Evolutionary conservation across 2,797 vertebrate species (phyloP), one percentile per base, ranked within the genome.

Genomic region (Eupleurogrammus muticus): DNA sequence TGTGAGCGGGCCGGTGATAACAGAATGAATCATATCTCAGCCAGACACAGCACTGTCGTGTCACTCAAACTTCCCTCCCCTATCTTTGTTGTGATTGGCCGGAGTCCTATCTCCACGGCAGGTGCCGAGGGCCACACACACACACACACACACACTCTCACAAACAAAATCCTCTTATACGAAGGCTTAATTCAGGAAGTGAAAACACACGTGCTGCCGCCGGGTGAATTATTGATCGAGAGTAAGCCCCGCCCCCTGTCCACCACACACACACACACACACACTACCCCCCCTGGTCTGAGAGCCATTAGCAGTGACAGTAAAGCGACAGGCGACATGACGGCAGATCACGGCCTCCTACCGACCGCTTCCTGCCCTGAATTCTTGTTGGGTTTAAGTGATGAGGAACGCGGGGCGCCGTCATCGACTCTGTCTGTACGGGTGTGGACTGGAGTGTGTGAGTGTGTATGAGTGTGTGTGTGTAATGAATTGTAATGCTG

Each of bases 1-100:
- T 12, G 60, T 17, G 68, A 35, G 63, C n/a, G 55, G 64, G 38
- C 2, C 19, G 66, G 71, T 0, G 84, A 91, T 86, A 93, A 89
- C 82, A 79, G 66, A 87, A 81, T 90, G 83, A 93, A 92, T 92
- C 86, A 69, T 92, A 93, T 93, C 92, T 94, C 79, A 49, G 66
- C 80, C 82, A 92, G 88, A 87, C 89, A 82, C 83, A 74, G 81
- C 81, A 75, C 74, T 28, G 74, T 77, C 56, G 59, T 87, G 88
- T 90, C 92, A 87, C 84, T 92, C 87, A 90, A 91, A 90, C 83
- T 81, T 86, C 72, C 53, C 73, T 71, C 68, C n/a, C n/a, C 85
- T 83, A 86, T 88, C 83, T 89, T 69, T 83, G 78, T 61, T 81
- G 73, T 81, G 85, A 88, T 87, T 87, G 81, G 87, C 78, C 66